Conservation (phyloP, 2,797 vertebrate species). For the Pseudopleuronectes americanus region DNA sequence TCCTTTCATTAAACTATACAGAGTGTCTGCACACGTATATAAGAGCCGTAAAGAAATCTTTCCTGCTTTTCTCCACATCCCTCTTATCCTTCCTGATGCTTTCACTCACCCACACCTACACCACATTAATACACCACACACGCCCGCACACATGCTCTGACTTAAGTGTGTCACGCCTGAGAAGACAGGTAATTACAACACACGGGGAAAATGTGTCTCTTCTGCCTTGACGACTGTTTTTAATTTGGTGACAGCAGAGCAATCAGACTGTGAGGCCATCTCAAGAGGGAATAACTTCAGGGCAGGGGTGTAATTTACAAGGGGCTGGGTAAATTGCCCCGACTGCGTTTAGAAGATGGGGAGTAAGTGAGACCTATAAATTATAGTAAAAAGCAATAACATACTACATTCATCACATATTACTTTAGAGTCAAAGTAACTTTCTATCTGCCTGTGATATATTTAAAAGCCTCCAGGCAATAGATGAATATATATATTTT, state of each 20-base stretch:
- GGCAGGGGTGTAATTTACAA: neutral
- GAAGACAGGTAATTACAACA: slow-evolving; percentile 29
- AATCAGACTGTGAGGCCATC: slow-evolving; percentile 2
- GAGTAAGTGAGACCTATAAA: neutral
- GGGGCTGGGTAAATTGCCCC: too few relatives aligned
- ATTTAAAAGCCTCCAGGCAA: neutral
- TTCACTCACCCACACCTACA: slow-evolving; percentile 10
- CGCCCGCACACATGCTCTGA: neutral
- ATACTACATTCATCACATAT: too few relatives aligned
- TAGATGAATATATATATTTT: neutral
- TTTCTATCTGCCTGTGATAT: neutral
- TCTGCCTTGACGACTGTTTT: slow-evolving; percentile 6
- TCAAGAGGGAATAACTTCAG: slow-evolving; percentile 23
- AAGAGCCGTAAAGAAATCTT: slow-evolving; percentile 10
- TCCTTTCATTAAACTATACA: slow-evolving; percentile 1
- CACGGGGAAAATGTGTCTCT: slow-evolving; percentile 21
- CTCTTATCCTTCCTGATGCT: slow-evolving; percentile 15
- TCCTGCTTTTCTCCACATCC: slow-evolving; percentile 1
- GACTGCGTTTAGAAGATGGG: neutral
- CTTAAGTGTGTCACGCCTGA: slow-evolving; percentile 9
- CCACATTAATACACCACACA: slow-evolving; percentile 14
- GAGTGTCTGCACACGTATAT: slow-evolving; percentile 16
- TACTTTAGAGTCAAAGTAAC: neutral
- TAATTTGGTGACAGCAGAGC: slow-evolving; percentile 16
- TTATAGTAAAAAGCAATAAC: neutral